A percentile compares a stretch with the other conserved stretches of the same genome.
These are phyloP conservation scores for Camponotus vicinus DNA, from an alignment of 1,140 invertebrate species.

Conservation along the genomic window DNA sequence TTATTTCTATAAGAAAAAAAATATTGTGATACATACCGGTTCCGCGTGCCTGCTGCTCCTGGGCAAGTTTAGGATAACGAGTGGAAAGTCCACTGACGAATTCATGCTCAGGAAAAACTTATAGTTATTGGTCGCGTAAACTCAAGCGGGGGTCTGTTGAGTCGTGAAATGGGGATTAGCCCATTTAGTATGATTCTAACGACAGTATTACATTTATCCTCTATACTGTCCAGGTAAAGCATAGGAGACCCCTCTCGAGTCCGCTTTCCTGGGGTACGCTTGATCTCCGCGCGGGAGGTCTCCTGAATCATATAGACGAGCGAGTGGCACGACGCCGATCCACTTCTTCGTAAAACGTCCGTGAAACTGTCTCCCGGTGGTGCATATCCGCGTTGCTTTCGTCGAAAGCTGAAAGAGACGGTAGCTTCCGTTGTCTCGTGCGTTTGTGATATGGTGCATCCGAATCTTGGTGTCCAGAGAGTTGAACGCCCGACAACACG, in stretches of 20 bases:
- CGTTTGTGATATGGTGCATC: not conserved
- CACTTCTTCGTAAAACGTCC: slow-evolving; percentile 63
- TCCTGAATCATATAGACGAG: slow-evolving; percentile 58
- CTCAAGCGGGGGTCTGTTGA: not conserved
- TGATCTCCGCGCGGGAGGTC: slow-evolving; percentile 41
- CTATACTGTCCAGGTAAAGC: not conserved
- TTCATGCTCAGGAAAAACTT: slow-evolving; percentile 12
- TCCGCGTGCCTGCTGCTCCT: not conserved
- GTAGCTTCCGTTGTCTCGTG: not conserved
- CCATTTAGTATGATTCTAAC: not conserved
- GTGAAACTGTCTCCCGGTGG: not conserved
- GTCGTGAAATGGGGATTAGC: not conserved
- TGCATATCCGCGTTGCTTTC: not conserved
- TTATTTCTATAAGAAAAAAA: not conserved
- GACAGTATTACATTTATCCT: not conserved
- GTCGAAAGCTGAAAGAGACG: not conserved
- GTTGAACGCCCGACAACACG: slow-evolving; percentile 20
- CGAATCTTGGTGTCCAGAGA: slow-evolving; percentile 9
- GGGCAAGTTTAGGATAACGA: not conserved
- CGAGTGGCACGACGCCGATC: slow-evolving; percentile 47
- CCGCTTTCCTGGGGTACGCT: slow-evolving; percentile 50
- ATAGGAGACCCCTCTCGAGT: slow-evolving; percentile 42
- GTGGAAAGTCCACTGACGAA: slow-evolving; percentile 54
- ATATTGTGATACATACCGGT: not conserved
- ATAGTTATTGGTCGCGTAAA: not conserved